Conservation (phyloP, 2,113 vertebrate species). For the Silurus glanis region DNA sequence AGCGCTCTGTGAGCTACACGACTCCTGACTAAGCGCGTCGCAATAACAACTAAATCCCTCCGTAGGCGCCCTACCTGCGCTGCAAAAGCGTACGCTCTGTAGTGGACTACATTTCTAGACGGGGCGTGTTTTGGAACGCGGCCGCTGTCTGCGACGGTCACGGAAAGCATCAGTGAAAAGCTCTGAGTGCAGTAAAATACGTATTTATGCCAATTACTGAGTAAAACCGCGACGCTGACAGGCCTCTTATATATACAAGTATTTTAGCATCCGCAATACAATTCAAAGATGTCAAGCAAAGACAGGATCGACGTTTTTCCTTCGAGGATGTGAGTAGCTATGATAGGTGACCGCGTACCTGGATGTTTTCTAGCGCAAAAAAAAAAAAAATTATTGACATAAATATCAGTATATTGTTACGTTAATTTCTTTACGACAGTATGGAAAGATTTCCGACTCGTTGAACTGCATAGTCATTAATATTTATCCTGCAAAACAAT, state of each 20-base stretch:
- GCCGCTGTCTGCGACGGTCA: background rate
- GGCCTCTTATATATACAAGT: background rate
- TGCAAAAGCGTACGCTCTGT: background rate
- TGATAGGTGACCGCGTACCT: background rate
- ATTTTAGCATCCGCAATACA: constrained; percentile 36
- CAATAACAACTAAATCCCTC: background rate
- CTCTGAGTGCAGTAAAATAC: background rate
- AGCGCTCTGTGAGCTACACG: background rate
- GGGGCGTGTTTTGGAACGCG: background rate
- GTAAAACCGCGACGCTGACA: background rate
- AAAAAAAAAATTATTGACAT: background rate
- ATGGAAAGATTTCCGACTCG: background rate
- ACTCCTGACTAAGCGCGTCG: background rate
- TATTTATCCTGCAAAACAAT: background rate
- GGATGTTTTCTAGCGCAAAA: background rate
- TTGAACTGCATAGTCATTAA: background rate
- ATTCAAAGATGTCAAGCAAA: constrained; percentile 86
- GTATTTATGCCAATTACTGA: background rate
- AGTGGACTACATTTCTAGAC: background rate
- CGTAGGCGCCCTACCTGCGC: background rate
- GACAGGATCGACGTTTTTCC: constrained; percentile 96
- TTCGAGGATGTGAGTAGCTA: constrained; percentile 90
- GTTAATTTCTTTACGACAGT: background rate
- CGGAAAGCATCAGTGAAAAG: background rate
- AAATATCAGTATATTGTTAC: too few species aligned